These are phyloP conservation scores for Heliothis virescens DNA, from an alignment of 1,140 invertebrate genomes.

Conservation along the genomic window DNA sequence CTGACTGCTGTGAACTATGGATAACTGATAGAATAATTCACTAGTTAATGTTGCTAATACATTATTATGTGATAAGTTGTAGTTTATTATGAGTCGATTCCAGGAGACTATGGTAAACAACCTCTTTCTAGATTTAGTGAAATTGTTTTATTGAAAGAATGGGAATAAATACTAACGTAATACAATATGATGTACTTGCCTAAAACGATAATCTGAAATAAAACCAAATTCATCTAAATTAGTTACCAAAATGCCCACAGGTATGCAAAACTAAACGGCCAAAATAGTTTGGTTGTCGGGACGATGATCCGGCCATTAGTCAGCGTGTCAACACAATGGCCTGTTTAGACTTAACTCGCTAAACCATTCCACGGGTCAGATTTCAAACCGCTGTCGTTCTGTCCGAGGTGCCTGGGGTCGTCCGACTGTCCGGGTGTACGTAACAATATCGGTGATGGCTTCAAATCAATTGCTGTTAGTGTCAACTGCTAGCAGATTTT, in stretches of 20 bases:
- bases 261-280: not conserved
- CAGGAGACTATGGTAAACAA: not conserved
- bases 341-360: conserved; percentile 20
- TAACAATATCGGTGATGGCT: not conserved
- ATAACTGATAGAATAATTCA: conserved; percentile 10
- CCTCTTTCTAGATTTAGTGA: too few species aligned
- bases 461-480: not conserved
- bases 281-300: not conserved
- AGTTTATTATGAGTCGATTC: not conserved
- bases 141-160: too few species aligned
- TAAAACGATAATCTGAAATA: too few species aligned
- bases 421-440: not conserved
- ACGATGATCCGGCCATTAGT: conserved; percentile 7
- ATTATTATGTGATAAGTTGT: not conserved
- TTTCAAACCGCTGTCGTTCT: conserved; percentile 5
- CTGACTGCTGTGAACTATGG: conserved; percentile 19
- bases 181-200: too few species aligned
- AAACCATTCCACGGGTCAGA: not conserved
- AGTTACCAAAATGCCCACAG: too few species aligned
- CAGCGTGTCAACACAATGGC: conserved; percentile 13
- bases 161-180: too few species aligned
- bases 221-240: too few species aligned
- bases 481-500: not conserved
- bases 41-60: not conserved
- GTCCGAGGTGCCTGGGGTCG: not conserved